Base-by-base conservation (phyloP, 2,113 vertebrate species). In the Corythornis vintsioides region DNA sequence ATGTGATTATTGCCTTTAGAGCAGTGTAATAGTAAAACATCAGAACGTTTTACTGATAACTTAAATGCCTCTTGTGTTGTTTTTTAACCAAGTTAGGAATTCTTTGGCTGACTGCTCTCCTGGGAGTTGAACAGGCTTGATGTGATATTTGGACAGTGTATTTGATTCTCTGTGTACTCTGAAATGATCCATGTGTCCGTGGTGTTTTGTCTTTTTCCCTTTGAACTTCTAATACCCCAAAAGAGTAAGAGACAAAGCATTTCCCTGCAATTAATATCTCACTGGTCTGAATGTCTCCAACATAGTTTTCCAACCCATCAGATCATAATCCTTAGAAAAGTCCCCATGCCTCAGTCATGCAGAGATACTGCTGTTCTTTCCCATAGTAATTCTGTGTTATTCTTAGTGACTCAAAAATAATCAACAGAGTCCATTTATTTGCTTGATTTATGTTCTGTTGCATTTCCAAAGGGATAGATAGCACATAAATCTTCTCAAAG, bases 331-430 rank as follows among this genome's bases (percentile, higher is more conserved):
- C 52, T 83, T 47, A 83, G 83, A 72, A 78, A 80, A 84, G 61
- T 63, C 53, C 67, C 65, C 1, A 0, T 83, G 64, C 42, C 15
- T 92, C 78, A 72, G 52, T 88, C 53, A 31, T 48, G 67, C 89
- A 87, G 84, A 75, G n/a, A 52, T 63, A 63, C 33, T 89, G 80
- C 55, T 90, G 33, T 76, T 89, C 43, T 80, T 85, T 76, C 18
- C 60, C 0, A 0, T 83, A 56, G 52, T 83, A 19, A n/a, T 89
- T 92, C 61, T 88, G 18, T 89, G 67, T 8, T 85, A 45, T 85
- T 83, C 60, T 52, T 91, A 88, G 66, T 80, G 67, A 71, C 81
- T 95, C 40, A 91, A 52, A 96, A 83, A 67, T 64, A 83, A 89
- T 79, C 47, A 92, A 38, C 56, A 5, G 40, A 80, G 56, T 66